These are phyloP conservation scores for Rutilus rutilus DNA, from an alignment of 2,113 vertebrate species.

Conservation along the genomic window DNA sequence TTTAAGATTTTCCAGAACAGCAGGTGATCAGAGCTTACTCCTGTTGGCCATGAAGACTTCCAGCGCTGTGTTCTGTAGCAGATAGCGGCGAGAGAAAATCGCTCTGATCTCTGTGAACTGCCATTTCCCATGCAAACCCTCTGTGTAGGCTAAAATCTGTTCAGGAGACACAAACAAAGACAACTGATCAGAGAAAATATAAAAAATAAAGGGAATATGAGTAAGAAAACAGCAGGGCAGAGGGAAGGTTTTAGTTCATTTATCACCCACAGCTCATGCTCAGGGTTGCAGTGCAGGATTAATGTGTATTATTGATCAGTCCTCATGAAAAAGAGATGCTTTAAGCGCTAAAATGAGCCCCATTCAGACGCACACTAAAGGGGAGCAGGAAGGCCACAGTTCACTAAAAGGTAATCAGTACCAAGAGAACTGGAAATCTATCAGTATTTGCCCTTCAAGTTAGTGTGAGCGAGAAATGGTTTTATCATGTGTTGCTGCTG, in stretches of 20 bases:
- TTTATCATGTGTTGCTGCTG: background rate
- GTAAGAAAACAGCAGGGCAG: background rate
- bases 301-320: conserved; percentile 82
- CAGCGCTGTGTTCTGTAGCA: conserved; percentile 94
- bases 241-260: conserved; percentile 63
- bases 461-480: conserved; percentile 33
- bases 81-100: conserved; percentile 92
- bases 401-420: conserved; percentile 77
- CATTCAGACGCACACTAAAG: conserved; percentile 61
- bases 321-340: conserved; percentile 78
- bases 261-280: conserved; percentile 66
- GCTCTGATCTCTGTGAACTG: conserved; percentile 94
- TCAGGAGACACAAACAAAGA: conserved; percentile 3
- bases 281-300: conserved; percentile 67
- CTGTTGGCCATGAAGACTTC: conserved; percentile 98
- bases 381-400: conserved; percentile 56
- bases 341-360: conserved; percentile 73
- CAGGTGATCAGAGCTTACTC: conserved; percentile 75
- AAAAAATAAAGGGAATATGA: background rate
- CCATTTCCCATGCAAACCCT: conserved; percentile 99
- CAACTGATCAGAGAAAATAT: background rate
- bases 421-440: conserved; percentile 49
- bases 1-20: background rate
- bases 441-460: conserved; percentile 47
- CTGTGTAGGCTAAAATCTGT: conserved; percentile 91